phyloP scores from a whole-genome alignment of 1,140 invertebrate genomes.

The Lepidurus packardi region DNA sequence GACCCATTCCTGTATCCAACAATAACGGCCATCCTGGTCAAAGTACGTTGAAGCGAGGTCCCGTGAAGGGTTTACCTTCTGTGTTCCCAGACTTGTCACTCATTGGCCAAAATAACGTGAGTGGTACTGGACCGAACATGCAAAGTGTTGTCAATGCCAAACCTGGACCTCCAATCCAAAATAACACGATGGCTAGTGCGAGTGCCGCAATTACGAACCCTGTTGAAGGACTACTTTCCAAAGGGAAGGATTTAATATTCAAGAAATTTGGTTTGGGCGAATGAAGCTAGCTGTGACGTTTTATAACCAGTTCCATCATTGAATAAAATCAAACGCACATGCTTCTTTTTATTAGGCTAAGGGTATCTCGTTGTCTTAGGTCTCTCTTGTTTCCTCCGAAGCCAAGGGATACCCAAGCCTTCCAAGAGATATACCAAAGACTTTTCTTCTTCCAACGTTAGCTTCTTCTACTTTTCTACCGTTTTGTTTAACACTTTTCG shows the following conservation, averaged over 20 bases:
- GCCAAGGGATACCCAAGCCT: slow-evolving; percentile 20
- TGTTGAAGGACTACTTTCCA: slow-evolving; percentile 61
- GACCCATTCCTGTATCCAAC: background rate
- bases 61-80: slow-evolving; percentile 29
- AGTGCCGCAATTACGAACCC: slow-evolving; percentile 55
- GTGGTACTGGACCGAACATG: slow-evolving; percentile 24
- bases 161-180: slow-evolving; percentile 31
- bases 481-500: background rate
- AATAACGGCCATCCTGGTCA: slow-evolving; percentile 9
- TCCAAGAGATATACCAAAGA: slow-evolving; percentile 22
- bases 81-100: slow-evolving; percentile 24
- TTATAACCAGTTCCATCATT: slow-evolving; percentile 20
- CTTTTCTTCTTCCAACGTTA: background rate
- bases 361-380: slow-evolving; percentile 14
- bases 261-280: slow-evolving; percentile 68
- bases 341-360: slow-evolving; percentile 9
- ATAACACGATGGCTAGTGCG: slow-evolving; percentile 41
- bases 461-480: background rate
- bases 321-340: slow-evolving; percentile 20
- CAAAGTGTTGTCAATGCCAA: slow-evolving; percentile 28
- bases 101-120: slow-evolving; percentile 23
- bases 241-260: slow-evolving; percentile 83
- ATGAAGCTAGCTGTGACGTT: background rate
- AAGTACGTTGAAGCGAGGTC: background rate
- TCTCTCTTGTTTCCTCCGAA: slow-evolving; percentile 10